Evolutionary conservation across 1,140 invertebrate species (phyloP), one percentile per base, ranked within the genome.

Genomic region (Cydia splendana): DNA sequence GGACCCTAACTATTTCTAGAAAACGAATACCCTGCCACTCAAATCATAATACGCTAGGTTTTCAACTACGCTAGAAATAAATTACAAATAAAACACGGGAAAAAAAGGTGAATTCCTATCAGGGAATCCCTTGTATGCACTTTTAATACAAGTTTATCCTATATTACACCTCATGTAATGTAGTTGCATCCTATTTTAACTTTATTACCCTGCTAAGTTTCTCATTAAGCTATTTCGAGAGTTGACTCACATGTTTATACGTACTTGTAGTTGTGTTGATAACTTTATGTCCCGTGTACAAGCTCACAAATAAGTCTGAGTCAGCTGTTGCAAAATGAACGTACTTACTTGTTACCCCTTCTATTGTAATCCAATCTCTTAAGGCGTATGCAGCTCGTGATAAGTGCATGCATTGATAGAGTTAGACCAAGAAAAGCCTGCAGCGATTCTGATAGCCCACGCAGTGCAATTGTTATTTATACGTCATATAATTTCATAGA

Each of bases 191-290:
- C 30, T 38, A 69, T 69, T 69, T 69, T 69, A 24, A 34, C 15
- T 34, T 69, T 38, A 69, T 34, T 34, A 53, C 28, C 30, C 13
- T 30, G 30, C 10, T n/a, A 30, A 34, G 65, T n/a, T 53, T n/a
- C 51, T 69, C 65, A 69, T 69, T 69, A 69, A 15, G 30, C 15
- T 69, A 69, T 69, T 69, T 69, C 28, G 30, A 69, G 65, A 28
- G 65, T 34, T 69, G 65, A 69, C 65, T 65, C 65, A 34, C 28
- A 34, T 69, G 65, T 34, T 34, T 69, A 69, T 69, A 34, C 15
- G 65, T 30, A 30, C 30, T 69, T 28, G 20, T 65, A 34, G 30
- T 38, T 53, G 28, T 65, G 65, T 69, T 38, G 65, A 38, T 69
- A 69, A 69, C 65, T 69, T 69, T 34, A 34, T 69, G 65, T 38